Base-by-base conservation (phyloP, 1,140 invertebrate genomes). In the Zaprionus capensis region DNA sequence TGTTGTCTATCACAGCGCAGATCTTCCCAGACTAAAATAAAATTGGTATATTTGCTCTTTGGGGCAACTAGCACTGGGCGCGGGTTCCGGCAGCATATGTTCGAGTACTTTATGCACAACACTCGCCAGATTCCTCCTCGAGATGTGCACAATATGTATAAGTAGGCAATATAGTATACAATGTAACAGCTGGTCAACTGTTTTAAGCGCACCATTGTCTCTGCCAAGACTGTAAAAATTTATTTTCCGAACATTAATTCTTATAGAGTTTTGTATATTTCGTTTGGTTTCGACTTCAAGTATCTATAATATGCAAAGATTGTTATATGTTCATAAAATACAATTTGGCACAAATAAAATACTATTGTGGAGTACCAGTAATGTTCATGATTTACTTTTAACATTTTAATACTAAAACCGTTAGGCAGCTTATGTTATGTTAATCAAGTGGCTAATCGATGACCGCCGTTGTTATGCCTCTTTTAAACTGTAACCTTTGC, bases 41-140 rank as follows among this genome's bases (percentile, higher is more conserved):
- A 87, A 87, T 86, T 82, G 76, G 72, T 80, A 80, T 81, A 70
- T 78, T 82, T 82, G 72, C 56, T 78, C 82, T 86, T 85, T 85
- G 82, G 74, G 78, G 56, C 53, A 58, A 11, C 63, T 49, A 34
- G 46, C 17, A 55, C 12, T 20, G n/a, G 20, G 15, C 15, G 55
- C 28, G 28, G 41, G 66, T 36, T 59, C 58, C 66, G 59, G 61
- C 22, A 55, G 59, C 72, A 75, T 75, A 75, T 75, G 72, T 41
- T 58, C 49, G 22, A 26, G 24, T 57, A 41, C 65, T 67, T 58
- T 69, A 41, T 68, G 55, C 51, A 53, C 49, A 38, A 38, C 31
- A 31, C n/a, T n/a, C 31, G 38, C 15, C 26, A 58, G 56, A 9
- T 59, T 31, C 69, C 31, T 41, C 44, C 26, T 74, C 74, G 87